Evolutionary conservation across 2,113 vertebrate genomes (phyloP), one percentile per base, ranked within the genome.

Genomic region (Cheirogaleus medius): DNA sequence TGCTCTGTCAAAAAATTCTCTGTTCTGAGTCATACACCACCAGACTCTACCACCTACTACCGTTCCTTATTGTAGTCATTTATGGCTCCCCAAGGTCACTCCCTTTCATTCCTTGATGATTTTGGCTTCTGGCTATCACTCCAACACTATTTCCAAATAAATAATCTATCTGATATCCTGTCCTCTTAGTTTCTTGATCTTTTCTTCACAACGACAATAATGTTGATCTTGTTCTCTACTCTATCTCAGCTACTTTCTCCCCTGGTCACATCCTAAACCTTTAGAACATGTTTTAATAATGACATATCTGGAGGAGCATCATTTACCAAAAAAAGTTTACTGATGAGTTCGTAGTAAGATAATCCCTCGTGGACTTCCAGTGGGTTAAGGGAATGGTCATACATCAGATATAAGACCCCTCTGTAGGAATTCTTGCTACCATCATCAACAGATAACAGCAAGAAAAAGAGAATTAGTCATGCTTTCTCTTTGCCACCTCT

Each of bases 131-230:
- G 66, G 91, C 29, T 73, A 29, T 93, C 73, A 91, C 12, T 89
- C 86, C 56, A 93, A 94, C 15, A 86, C 44, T 87, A 54, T 91
- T 91, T 88, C 32, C 29, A 96, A 90, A 94, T 14, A 86, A 92
- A 90, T 87, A 92, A 89, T 68, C 47, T 34, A 63, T 68, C 25
- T 95, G 95, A 64, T 89, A 91, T 78, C 47, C 34, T 80, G 74
- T 56, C 13, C 39, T 91, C 54, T 93, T 73, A 21, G 4, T 81
- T 96, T 97, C 77, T 86, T 78, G 39, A 91, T 18, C 44, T 74
- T 78, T 95, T 73, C 9, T 88, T 60, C 27, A 71, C 18, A 68
- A 68, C 12, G 29, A 68, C 32, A 76, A 66, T 63, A 76, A 88
- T 76, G 74, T 5, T 95, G 71, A 78, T 56, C 54, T 34, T 96